phyloP scores from a whole-genome alignment of 2,113 vertebrate genomes.

The Tychaedon coryphoeus region DNA sequence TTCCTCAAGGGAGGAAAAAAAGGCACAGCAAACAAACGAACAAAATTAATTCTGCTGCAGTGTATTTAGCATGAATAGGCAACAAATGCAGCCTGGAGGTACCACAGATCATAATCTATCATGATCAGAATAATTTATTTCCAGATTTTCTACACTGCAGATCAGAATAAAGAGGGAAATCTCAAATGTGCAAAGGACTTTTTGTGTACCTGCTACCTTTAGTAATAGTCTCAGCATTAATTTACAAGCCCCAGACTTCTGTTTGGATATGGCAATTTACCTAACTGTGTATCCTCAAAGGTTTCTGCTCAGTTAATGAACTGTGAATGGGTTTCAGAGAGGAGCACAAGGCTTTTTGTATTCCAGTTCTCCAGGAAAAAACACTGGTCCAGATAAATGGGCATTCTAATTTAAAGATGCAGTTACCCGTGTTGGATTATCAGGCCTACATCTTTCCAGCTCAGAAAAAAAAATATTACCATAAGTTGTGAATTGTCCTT shows the following conservation, averaged over 20 bases:
- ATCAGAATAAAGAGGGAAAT: background rate
- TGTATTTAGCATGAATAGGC: conserved; percentile 1
- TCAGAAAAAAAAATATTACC: background rate
- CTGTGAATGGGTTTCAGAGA: background rate
- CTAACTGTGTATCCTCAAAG: background rate
- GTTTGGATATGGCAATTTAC: background rate
- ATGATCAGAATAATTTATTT: conserved; percentile 7
- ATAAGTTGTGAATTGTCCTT: background rate
- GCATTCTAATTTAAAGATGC: background rate
- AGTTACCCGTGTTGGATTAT: background rate
- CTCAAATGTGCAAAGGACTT: background rate
- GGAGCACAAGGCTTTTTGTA: background rate
- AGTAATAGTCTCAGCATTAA: background rate
- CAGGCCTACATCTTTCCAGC: background rate
- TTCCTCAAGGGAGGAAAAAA: background rate
- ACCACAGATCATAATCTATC: conserved; percentile 3
- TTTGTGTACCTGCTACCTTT: background rate
- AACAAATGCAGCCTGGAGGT: background rate
- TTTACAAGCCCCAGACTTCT: background rate
- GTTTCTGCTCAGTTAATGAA: background rate
- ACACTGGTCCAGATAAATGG: background rate
- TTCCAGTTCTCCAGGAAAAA: background rate
- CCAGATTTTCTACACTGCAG: background rate
- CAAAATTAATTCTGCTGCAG: conserved; percentile 14
- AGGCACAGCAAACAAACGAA: background rate